phyloP scores from a whole-genome alignment of 2,888 invertebrate species.

The Neocrepidodera transversa region DNA sequence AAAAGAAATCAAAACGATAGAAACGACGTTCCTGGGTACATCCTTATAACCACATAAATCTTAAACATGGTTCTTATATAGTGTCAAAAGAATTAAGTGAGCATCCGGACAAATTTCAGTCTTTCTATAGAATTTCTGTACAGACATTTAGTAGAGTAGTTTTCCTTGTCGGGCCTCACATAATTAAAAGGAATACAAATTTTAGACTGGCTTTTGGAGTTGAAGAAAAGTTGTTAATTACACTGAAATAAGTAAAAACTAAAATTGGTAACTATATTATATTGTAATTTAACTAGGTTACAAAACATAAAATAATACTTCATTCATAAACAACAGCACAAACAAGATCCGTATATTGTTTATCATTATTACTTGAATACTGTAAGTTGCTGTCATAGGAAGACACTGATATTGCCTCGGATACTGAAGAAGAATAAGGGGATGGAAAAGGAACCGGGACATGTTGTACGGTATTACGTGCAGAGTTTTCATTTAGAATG shows the following conservation, averaged over 20 bases:
- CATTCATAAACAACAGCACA: too few relatives aligned
- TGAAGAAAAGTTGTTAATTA: conserved; percentile 9
- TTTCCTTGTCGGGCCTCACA: conserved; percentile 13
- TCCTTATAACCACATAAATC: conserved; percentile 14
- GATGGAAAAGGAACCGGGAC: too few relatives aligned
- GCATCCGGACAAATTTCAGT: conserved; percentile 23
- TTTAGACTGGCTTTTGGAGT: conserved; percentile 3
- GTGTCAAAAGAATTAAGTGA: conserved; percentile 1
- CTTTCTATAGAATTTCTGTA: conserved; percentile 13
- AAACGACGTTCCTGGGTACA: conserved; percentile 23
- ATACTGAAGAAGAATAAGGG: too few relatives aligned
- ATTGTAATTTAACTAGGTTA: conserved; percentile 1
- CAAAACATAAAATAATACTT: too few relatives aligned
- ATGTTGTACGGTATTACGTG: too few relatives aligned
- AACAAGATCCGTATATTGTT: too few relatives aligned
- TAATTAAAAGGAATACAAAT: conserved; percentile 1
- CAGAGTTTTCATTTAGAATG: too few relatives aligned
- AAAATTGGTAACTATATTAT: neutral
- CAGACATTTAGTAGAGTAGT: conserved; percentile 15
- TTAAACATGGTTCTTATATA: conserved; percentile 19
- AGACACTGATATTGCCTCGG: conserved; percentile 1
- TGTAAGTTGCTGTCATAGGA: too few relatives aligned
- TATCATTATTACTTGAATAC: too few relatives aligned
- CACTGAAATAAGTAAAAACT: conserved; percentile 4
- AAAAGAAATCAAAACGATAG: conserved; percentile 14